phyloP scores from a whole-genome alignment of 37 sponge, comb jelly and placozoan genomes.

The Cladorhizidae sp. region DNA sequence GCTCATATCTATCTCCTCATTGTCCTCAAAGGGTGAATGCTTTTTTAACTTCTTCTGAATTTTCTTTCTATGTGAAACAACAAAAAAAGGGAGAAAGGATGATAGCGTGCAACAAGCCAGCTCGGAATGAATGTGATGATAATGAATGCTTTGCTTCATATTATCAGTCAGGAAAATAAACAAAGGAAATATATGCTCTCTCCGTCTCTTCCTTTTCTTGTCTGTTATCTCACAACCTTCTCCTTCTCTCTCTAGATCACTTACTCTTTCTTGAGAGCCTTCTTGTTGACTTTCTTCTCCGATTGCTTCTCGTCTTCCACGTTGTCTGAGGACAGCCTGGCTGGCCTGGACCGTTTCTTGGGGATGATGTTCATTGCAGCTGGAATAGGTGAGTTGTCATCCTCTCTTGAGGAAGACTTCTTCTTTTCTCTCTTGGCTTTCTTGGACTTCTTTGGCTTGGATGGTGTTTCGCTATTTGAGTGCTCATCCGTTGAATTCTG shows the following conservation, averaged over 20 bases:
- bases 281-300: not conserved
- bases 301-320: not conserved
- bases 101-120: no score
- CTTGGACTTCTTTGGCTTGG: not conserved
- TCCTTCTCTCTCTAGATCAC: not conserved
- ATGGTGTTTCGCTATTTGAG: no score
- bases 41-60: constrained; percentile 1
- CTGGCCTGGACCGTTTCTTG: not conserved
- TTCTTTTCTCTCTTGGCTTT: constrained; percentile 18
- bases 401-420: not conserved
- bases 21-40: not conserved
- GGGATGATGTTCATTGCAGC: not conserved
- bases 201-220: no score
- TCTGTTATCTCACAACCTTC: no score
- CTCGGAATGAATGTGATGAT: no score
- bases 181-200: no score
- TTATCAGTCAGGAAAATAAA: no score
- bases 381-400: not conserved
- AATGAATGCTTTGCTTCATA: no score
- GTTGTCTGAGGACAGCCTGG: not conserved
- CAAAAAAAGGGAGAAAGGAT: no score
- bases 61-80: no score
- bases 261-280: not conserved
- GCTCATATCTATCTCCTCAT: not conserved
- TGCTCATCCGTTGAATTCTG: no score